Conservation (phyloP, 2,888 invertebrate genomes). For the Oconnorella tubifera region DNA sequence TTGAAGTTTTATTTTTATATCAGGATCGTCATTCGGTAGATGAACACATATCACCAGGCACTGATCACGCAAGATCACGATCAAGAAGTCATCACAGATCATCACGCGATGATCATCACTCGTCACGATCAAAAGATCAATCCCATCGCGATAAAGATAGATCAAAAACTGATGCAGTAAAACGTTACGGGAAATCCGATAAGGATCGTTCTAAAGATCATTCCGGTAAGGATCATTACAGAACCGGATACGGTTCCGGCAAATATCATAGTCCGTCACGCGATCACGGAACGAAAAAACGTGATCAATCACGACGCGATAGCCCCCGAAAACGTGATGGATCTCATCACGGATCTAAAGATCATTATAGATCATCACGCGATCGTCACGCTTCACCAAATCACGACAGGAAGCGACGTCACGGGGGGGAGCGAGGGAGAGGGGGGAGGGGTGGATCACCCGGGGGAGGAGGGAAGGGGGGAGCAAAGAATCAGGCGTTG, state of each 20-base stretch:
- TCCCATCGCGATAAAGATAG: no score
- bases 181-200: no score
- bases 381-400: neutral
- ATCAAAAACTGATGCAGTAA: no score
- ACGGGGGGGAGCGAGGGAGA: neutral
- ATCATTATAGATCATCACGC: neutral
- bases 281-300: no score
- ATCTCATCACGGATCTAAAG: neutral
- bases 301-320: no score
- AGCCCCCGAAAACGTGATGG: constrained; percentile 10
- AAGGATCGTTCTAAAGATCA: no score
- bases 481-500: constrained; percentile 6
- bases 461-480: neutral
- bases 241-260: no score
- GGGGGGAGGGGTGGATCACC: neutral
- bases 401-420: neutral
- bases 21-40: neutral
- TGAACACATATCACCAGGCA: neutral
- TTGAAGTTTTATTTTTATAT: neutral
- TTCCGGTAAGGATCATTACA: no score
- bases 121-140: no score
- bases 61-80: neutral
- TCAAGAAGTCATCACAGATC: neutral
- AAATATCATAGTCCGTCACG: no score
- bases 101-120: constrained; percentile 7